These are phyloP conservation scores for Tenthredo amoena DNA, from an alignment of 2,888 invertebrate species.

Conservation along the genomic window DNA sequence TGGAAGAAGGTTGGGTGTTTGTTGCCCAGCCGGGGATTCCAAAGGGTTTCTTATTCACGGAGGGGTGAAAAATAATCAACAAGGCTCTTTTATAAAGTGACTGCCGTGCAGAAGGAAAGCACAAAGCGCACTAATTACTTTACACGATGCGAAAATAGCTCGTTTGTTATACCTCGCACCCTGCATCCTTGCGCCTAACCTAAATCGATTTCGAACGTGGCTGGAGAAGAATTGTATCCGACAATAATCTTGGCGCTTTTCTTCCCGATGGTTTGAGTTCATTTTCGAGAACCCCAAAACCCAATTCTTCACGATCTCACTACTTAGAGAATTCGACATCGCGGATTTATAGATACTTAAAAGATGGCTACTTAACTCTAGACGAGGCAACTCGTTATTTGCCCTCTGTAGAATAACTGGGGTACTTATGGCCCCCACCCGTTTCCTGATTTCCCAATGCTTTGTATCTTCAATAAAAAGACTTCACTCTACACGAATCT, in stretches of 20 bases:
- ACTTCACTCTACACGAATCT: too few species aligned
- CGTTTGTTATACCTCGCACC: neutral
- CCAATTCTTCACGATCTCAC: neutral
- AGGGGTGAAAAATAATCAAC: constrained; percentile 42
- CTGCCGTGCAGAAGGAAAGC: neutral
- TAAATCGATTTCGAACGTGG: neutral
- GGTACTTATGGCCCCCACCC: too few species aligned
- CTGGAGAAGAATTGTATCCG: neutral
- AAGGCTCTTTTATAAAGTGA: constrained; percentile 41
- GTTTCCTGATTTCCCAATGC: too few species aligned
- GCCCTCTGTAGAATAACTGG: too few species aligned
- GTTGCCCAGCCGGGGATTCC: neutral
- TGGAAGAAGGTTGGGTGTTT: neutral
- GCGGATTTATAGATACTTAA: neutral
- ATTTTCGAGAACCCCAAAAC: neutral
- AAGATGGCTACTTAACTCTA: neutral
- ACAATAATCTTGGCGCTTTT: neutral
- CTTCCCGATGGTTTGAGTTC: neutral
- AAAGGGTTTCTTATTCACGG: constrained; percentile 38
- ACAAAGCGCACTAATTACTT: constrained; percentile 29
- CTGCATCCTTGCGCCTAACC: neutral
- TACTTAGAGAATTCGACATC: neutral
- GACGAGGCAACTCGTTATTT: too few species aligned
- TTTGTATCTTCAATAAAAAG: too few species aligned
- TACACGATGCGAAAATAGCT: constrained; percentile 18